phyloP scores from a whole-genome alignment of 2,888 invertebrate genomes.

The Candidula unifasciata region DNA sequence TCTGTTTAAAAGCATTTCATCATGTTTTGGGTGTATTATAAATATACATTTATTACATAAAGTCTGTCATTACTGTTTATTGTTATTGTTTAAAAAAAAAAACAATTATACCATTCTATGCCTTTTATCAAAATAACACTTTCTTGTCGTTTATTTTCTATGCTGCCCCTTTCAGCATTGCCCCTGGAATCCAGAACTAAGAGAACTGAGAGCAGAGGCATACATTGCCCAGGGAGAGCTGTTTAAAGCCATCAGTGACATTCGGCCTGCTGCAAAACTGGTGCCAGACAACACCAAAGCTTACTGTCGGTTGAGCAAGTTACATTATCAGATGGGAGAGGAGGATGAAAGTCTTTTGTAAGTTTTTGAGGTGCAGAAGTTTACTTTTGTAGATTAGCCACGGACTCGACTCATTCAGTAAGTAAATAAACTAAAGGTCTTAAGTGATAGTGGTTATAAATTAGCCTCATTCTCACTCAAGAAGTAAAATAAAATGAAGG shows the following conservation, averaged over 20 bases:
- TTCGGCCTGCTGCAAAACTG: conserved; percentile 92
- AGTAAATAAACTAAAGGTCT: no score
- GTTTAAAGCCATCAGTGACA: conserved; percentile 90
- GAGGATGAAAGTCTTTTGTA: conserved; percentile 92
- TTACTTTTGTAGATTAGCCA: no score
- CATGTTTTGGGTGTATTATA: no score
- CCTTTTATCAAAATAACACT: neutral
- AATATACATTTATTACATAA: no score
- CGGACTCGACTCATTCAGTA: no score
- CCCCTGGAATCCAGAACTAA: conserved; percentile 91
- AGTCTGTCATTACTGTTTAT: no score
- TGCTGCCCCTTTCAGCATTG: conserved; percentile 80
- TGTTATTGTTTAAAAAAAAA: no score
- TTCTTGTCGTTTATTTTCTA: neutral
- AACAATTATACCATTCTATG: neutral
- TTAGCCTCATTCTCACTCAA: no score
- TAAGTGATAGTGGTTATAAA: no score
- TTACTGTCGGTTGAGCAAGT: conserved; percentile 87
- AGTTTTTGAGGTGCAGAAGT: conserved; percentile 62
- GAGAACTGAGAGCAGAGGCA: conserved; percentile 91
- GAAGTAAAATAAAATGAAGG: no score
- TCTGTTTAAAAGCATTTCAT: no score
- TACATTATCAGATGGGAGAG: conserved; percentile 94
- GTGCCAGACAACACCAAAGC: conserved; percentile 94
- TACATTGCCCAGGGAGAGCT: conserved; percentile 82